Percentiles rank a stretch among this genome's conserved stretches.
Evolutionary conservation across 2,888 invertebrate species (phyloP).

Genomic region (Dichetophora obliterata): DNA sequence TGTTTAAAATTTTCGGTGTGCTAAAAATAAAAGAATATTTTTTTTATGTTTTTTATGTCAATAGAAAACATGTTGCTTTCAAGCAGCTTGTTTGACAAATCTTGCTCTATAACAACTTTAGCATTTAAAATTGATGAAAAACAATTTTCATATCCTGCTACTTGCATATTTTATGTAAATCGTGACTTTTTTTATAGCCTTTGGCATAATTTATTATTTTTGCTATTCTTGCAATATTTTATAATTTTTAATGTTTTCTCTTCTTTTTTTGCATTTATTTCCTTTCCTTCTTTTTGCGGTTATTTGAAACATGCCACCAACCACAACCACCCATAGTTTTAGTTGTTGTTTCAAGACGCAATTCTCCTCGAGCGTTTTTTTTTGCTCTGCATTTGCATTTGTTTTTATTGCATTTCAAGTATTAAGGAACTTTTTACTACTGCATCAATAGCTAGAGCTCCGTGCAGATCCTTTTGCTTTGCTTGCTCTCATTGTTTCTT

Average conservation of each 20-base stretch:
- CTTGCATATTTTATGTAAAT: conserved; percentile 38
- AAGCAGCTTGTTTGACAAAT: too few relatives aligned
- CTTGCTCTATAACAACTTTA: too few relatives aligned
- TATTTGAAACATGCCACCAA: neutral
- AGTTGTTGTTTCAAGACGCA: conserved; percentile 8
- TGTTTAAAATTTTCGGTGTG: too few relatives aligned
- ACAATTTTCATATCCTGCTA: too few relatives aligned
- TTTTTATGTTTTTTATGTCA: too few relatives aligned
- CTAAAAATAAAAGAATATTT: too few relatives aligned
- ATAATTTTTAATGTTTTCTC: conserved; percentile 53
- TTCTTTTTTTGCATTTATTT: conserved; percentile 58
- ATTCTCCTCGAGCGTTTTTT: conserved; percentile 39
- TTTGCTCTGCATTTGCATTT: conserved; percentile 35
- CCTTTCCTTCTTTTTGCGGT: conserved; percentile 46
- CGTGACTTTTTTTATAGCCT: conserved; percentile 57
- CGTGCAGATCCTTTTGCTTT: conserved; percentile 42
- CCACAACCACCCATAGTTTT: conserved; percentile 31
- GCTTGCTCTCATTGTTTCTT: conserved; percentile 15
- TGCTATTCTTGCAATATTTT: conserved; percentile 51
- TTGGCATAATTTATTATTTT: conserved; percentile 57
- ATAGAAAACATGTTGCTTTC: too few relatives aligned
- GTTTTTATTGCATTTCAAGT: conserved; percentile 25
- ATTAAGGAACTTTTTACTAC: conserved; percentile 12
- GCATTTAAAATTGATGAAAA: too few relatives aligned
- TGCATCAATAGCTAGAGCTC: conserved; percentile 25